Evolutionary conservation across 2,797 vertebrate species (phyloP).

Genomic region (Neoniphon sammara): DNA sequence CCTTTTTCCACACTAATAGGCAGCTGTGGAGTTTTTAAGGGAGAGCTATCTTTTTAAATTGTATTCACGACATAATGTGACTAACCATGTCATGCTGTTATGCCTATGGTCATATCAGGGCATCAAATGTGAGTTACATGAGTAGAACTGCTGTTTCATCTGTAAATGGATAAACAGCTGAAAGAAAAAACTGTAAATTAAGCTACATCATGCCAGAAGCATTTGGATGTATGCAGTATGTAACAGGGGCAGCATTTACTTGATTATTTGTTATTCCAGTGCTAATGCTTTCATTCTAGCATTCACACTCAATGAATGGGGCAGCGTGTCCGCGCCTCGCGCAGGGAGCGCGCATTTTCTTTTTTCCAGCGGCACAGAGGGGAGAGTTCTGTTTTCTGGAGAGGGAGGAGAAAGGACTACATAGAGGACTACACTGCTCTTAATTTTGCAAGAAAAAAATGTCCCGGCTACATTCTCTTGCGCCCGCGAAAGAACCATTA

Average conservation of each 20-base stretch:
- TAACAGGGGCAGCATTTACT: neutral
- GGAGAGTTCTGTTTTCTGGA: slow-evolving; percentile 67
- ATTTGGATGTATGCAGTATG: neutral
- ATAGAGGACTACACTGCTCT: slow-evolving; percentile 58
- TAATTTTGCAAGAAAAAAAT: slow-evolving; percentile 19
- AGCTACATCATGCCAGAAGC: neutral
- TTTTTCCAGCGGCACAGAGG: slow-evolving; percentile 62
- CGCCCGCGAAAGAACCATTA: slow-evolving; percentile 42
- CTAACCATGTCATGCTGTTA: slow-evolving; percentile 47
- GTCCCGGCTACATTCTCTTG: slow-evolving; percentile 38
- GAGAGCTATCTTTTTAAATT: slow-evolving; percentile 56
- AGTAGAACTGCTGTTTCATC: neutral
- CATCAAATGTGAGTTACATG: slow-evolving; percentile 31
- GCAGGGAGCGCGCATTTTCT: slow-evolving; percentile 64
- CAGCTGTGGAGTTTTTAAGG: slow-evolving; percentile 51
- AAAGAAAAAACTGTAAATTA: neutral
- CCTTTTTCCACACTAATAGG: slow-evolving; percentile 61
- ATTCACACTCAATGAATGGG: slow-evolving; percentile 67
- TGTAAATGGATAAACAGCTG: no score
- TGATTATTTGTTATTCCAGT: neutral
- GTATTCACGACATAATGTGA: slow-evolving; percentile 68
- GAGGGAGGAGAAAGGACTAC: slow-evolving; percentile 72
- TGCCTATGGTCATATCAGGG: slow-evolving; percentile 34
- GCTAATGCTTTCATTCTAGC: neutral
- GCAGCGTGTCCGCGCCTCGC: slow-evolving; percentile 64